Evolutionary conservation across 23 tunicate species (phyloP).

Genomic region (Styela plicata): DNA sequence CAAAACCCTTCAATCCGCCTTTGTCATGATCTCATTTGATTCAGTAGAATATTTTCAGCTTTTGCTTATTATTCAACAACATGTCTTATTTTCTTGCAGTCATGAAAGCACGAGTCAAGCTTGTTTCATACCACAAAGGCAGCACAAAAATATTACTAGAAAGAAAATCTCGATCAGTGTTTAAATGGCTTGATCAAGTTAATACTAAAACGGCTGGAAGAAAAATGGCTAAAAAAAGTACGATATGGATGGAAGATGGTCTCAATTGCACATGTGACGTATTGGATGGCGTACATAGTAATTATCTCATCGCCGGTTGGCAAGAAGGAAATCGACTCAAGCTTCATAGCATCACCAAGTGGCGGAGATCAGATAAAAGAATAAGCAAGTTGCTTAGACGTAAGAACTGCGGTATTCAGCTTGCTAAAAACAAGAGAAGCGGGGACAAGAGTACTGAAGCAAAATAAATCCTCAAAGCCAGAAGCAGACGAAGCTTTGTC

Average conservation of each 20-base stretch:
- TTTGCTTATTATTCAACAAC: too few relatives aligned
- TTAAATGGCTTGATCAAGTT: conserved; percentile 40
- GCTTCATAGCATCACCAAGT: conserved; percentile 44
- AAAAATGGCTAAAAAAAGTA: conserved; percentile 5
- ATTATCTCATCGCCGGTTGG: conserved; percentile 74
- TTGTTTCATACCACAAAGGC: conserved; percentile 39
- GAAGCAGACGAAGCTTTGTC: neutral
- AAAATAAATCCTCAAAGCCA: neutral
- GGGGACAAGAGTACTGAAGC: neutral
- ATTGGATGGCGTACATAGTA: conserved; percentile 32
- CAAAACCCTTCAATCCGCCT: too few relatives aligned
- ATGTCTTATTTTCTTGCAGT: conserved; percentile 43
- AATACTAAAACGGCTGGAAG: neutral
- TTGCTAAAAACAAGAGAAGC: conserved; percentile 15
- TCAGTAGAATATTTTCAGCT: too few relatives aligned
- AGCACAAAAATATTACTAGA: conserved; percentile 30
- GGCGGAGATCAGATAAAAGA: conserved; percentile 46
- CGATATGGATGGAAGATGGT: conserved; percentile 73
- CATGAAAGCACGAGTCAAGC: conserved; percentile 56
- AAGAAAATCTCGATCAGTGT: conserved; percentile 25
- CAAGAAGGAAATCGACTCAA: conserved; percentile 21
- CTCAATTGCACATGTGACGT: conserved; percentile 70
- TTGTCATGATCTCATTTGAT: too few relatives aligned
- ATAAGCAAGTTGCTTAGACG: conserved; percentile 18
- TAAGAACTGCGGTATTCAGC: conserved; percentile 8